These are phyloP conservation scores for Empidonax alnorum DNA, from an alignment of 2,113 vertebrate genomes.

Conservation along the genomic window DNA sequence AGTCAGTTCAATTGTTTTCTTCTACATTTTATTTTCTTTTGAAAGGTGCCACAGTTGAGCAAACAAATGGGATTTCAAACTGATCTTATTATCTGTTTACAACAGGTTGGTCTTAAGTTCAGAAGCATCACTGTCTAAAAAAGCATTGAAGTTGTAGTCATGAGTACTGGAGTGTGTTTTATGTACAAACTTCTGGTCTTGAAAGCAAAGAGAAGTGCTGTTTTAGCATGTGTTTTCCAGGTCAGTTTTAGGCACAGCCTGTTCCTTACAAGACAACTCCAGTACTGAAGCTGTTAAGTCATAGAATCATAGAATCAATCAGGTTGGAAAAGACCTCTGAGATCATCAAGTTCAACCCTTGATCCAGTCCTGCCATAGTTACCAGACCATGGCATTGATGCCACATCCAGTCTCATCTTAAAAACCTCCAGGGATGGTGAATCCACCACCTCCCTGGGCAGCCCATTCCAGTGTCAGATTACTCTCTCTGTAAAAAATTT, in stretches of 20 bases:
- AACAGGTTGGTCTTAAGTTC: slow-evolving; percentile 12
- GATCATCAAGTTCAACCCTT: too few relatives aligned
- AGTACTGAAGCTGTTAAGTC: neutral
- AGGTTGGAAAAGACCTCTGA: too few relatives aligned
- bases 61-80: neutral
- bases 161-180: slow-evolving; percentile 3
- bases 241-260: neutral
- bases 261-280: neutral
- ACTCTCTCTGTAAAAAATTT: too few relatives aligned
- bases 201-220: slow-evolving; percentile 1
- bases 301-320: too few relatives aligned
- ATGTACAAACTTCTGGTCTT: neutral
- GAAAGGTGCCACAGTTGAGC: neutral
- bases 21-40: neutral
- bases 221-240: neutral
- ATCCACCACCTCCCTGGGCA: too few relatives aligned
- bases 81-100: slow-evolving; percentile 26
- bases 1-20: neutral
- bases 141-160: neutral
- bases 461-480: too few relatives aligned
- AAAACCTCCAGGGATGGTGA: too few relatives aligned
- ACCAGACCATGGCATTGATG: too few relatives aligned
- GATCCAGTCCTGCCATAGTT: too few relatives aligned
- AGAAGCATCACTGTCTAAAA: neutral
- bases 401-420: too few relatives aligned